A percentile compares a stretch with the other conserved stretches of the same genome.
phyloP scores from a whole-genome alignment of 1,140 invertebrate species.

The Mizuhopecten yessoensis region DNA sequence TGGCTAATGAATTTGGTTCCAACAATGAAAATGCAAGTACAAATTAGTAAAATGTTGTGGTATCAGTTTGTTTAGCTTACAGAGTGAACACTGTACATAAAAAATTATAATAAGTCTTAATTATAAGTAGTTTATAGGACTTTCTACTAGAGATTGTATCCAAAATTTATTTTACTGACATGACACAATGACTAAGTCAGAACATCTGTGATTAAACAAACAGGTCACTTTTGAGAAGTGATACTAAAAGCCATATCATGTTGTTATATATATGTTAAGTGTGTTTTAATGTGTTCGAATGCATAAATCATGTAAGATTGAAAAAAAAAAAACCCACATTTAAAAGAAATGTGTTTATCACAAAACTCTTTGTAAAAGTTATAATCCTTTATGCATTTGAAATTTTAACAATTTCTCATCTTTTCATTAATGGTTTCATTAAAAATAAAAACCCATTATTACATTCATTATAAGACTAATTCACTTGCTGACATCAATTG shows the following conservation, averaged over 20 bases:
- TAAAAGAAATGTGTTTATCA: neutral
- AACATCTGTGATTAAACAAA: slow-evolving; percentile 9
- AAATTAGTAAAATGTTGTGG: too few species aligned
- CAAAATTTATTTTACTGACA: neutral
- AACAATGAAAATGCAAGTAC: too few species aligned
- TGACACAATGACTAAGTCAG: neutral
- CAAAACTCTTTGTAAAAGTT: neutral
- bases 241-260: slow-evolving; percentile 28
- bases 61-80: too few species aligned
- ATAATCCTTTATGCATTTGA: neutral
- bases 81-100: too few species aligned
- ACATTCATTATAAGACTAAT: too few species aligned
- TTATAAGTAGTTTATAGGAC: neutral
- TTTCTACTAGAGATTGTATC: neutral
- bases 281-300: neutral
- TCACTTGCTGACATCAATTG: neutral
- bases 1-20: too few species aligned
- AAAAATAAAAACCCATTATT: neutral
- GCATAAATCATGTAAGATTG: neutral
- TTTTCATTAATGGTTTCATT: slow-evolving; percentile 12
- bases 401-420: neutral
- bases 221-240: neutral
- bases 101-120: too few species aligned
- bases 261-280: neutral
- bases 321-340: neutral